Evolutionary conservation across 2,797 vertebrate genomes (phyloP), one percentile per base, ranked within the genome.

Genomic region (Morelia viridis): DNA sequence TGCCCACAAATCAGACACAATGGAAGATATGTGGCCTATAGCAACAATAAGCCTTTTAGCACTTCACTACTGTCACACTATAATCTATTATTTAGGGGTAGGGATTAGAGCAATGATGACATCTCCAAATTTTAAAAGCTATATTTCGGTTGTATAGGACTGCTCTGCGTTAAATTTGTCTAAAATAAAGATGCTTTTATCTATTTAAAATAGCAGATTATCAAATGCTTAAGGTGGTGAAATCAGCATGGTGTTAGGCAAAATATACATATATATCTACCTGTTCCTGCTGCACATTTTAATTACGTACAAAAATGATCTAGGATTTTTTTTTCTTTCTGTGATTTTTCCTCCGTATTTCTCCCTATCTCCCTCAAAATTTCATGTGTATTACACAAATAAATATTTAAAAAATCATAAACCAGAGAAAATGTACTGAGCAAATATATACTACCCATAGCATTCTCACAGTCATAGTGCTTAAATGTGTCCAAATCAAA

Each of bases 61-160:
- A 94, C 15, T 15, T 64, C 58, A 60, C 31, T 56, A 31, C 53
- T 68, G 13, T 57, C 26, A 58, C 7, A 19, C 8, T 26, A 62
- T 8, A 8, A 53, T 95, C 35, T 65, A 0, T 93, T 90, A 89
- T 13, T 85, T 2, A 41, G 5, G 12, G 22, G 35, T 50, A 57
- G 12, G 58, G 92, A 64, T 2, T 94, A 92, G 57, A 93, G 57
- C 13, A 89, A 57, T 71, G 90, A n/a, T 89, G 58, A 86, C 94
- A 3, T 4, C 89, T 91, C 31, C 41, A 62, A 91, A 31, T 24
- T 12, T 50, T 50, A 46, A 53, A 53, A 1, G 83, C 31, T 95
- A 89, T 90, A 93, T 76, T 95, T 94, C 89, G 89, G 35, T 84
- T 62, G 93, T 85, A 88, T 65, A 26, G 12, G 58, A 88, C 85